A percentile compares a stretch with the other conserved stretches of the same genome.
phyloP scores from a whole-genome alignment of 2,797 vertebrate genomes.

The Otolemur crassicaudatus region DNA sequence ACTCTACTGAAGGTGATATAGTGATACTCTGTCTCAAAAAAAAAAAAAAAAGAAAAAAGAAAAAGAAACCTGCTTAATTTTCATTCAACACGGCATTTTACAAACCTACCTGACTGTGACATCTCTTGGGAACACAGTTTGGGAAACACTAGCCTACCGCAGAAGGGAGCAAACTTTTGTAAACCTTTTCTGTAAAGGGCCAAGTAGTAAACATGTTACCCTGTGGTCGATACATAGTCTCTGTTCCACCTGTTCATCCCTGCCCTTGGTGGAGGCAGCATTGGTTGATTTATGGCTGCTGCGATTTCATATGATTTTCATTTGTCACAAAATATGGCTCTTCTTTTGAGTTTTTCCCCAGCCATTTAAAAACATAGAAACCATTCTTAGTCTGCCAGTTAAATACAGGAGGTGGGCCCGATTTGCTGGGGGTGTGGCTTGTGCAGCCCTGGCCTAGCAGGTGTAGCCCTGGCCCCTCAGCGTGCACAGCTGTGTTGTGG shows the following conservation, averaged over 20 bases:
- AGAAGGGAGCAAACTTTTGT: neutral
- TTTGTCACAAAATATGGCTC: neutral
- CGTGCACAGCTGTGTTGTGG: neutral
- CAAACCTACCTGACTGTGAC: neutral
- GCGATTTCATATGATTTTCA: constrained; percentile 10
- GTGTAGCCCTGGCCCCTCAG: neutral
- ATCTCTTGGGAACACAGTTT: neutral
- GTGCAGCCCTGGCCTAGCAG: neutral
- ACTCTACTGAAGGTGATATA: no score
- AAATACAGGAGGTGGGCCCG: neutral
- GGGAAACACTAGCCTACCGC: neutral
- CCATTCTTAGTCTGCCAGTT: neutral
- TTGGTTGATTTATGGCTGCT: neutral
- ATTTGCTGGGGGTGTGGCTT: neutral
- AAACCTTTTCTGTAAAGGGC: neutral
- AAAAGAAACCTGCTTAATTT: neutral
- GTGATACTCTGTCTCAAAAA: no score
- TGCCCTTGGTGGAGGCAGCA: neutral
- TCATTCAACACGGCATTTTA: neutral
- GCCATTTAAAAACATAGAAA: constrained; percentile 3
- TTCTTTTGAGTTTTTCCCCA: neutral
- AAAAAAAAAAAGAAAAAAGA: no score
- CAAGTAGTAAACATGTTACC: neutral
- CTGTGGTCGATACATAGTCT: neutral
- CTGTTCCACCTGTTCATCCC: neutral